Base-by-base conservation (phyloP, 2,888 invertebrate genomes). In the Drosophila niveifrons region DNA sequence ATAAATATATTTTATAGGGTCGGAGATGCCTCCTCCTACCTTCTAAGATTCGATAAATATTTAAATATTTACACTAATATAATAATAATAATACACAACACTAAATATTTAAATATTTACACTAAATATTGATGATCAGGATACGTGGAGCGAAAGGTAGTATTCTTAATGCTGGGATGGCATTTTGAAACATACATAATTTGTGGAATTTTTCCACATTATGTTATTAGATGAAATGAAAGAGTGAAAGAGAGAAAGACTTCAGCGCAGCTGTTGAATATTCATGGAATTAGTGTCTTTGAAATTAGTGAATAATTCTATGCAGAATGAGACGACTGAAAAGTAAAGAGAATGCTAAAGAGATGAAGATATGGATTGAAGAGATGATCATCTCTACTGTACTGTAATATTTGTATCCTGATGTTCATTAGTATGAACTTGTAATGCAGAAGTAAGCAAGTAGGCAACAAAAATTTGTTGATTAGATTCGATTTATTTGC, bases 401-500 rank as follows among this genome's bases (percentile, higher is more conserved):
- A n/a, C n/a, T n/a, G n/a, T n/a, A n/a, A n/a, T n/a, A n/a, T n/a
- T n/a, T n/a, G n/a, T 4, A 18, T 3, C 18, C 18, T 18, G 23
- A 6, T 23, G 4, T 23, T 23, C 6, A 23, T 4, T 23, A 23
- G n/a, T n/a, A 10, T n/a, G 36, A 34, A 36, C 36, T n/a, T 6
- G 1, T 3, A 34, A 11, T 11, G 36, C 11, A 11, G 3, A n/a
- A n/a, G 6, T 6, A 11, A n/a, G n/a, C 2, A 4, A 36, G 36
- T n/a, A 36, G n/a, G 3, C 36, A n/a, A 4, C 3, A 11, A 4
- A 4, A 4, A 36, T 11, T 34, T 36, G n/a, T 23, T 23, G 23
- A 36, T 36, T 36, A 11, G 36, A 4, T 15, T 41, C 39, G 39
- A 41, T 41, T 41, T 41, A 41, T 41, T 41, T 7, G 39, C 39